A percentile compares a stretch with the other conserved stretches of the same genome.
These are phyloP conservation scores for Coilia nasus DNA, from an alignment of 2,797 vertebrate species.

Conservation along the genomic window DNA sequence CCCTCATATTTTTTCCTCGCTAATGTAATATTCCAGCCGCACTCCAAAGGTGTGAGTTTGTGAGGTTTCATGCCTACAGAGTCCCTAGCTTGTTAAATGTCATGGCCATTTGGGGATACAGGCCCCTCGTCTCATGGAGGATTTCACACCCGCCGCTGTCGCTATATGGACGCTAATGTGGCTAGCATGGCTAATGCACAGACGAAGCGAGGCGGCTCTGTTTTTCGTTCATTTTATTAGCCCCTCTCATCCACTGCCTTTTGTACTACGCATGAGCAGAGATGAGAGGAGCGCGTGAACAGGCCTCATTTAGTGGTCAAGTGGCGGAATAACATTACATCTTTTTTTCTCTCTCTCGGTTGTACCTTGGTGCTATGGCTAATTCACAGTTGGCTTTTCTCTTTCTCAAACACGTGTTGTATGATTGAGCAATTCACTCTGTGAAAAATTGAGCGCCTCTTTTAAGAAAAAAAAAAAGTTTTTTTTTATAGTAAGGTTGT, in stretches of 20 bases:
- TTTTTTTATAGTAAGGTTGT: too few relatives aligned
- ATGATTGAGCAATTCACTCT: not conserved
- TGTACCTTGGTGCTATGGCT: not conserved
- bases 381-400: not conserved
- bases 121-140: constrained; percentile 64
- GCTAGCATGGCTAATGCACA: constrained; percentile 62
- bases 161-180: constrained; percentile 56
- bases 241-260: not conserved
- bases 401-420: not conserved
- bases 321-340: constrained; percentile 36
- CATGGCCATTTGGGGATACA: constrained; percentile 71
- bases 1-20: constrained; percentile 57
- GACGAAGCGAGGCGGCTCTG: constrained; percentile 51
- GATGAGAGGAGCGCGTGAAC: not conserved
- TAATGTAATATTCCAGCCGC: constrained; percentile 27
- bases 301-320: constrained; percentile 44
- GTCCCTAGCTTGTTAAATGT: constrained; percentile 68
- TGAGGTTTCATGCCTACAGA: constrained; percentile 43
- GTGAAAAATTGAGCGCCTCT: not conserved
- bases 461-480: too few relatives aligned
- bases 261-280: not conserved
- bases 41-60: constrained; percentile 20
- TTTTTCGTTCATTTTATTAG: not conserved
- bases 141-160: constrained; percentile 70
- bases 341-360: too few relatives aligned